Conservation (phyloP, 35 echinoderm and acorn worm species). For the Ophiothrix spiculata region DNA sequence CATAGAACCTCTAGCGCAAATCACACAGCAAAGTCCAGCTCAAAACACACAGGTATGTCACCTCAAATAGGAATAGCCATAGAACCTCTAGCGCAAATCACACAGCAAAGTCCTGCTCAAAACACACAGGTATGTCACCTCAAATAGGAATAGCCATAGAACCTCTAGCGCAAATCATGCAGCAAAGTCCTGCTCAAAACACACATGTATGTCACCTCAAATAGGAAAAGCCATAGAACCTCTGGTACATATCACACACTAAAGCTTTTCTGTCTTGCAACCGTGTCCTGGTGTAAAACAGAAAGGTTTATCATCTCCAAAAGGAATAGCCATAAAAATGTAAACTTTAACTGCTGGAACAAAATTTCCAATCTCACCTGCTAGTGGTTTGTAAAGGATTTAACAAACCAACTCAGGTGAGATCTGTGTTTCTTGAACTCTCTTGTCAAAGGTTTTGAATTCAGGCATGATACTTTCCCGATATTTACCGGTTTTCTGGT, state of each 20-base stretch:
- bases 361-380: too few relatives aligned
- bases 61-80: neutral
- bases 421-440: too few relatives aligned
- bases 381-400: too few relatives aligned
- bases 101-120: conserved; percentile 65
- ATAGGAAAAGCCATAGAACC: too few relatives aligned
- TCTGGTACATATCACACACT: conserved; percentile 48
- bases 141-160: conserved; percentile 97
- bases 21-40: conserved; percentile 77
- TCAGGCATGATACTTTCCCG: too few relatives aligned
- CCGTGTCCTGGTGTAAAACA: conserved; percentile 46
- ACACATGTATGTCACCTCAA: neutral
- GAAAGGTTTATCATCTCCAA: neutral
- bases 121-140: conserved; percentile 66
- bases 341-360: too few relatives aligned
- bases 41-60: neutral
- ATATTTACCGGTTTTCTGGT: too few relatives aligned
- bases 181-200: conserved; percentile 64
- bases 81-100: too few relatives aligned
- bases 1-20: conserved; percentile 55
- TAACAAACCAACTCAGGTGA: too few relatives aligned
- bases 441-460: too few relatives aligned
- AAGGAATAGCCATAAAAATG: too few relatives aligned
- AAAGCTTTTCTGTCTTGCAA: too few relatives aligned
- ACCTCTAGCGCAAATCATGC: conserved; percentile 42